These are phyloP conservation scores for Amia ocellicauda DNA, from an alignment of 2,113 vertebrate species.

Conservation along the genomic window DNA sequence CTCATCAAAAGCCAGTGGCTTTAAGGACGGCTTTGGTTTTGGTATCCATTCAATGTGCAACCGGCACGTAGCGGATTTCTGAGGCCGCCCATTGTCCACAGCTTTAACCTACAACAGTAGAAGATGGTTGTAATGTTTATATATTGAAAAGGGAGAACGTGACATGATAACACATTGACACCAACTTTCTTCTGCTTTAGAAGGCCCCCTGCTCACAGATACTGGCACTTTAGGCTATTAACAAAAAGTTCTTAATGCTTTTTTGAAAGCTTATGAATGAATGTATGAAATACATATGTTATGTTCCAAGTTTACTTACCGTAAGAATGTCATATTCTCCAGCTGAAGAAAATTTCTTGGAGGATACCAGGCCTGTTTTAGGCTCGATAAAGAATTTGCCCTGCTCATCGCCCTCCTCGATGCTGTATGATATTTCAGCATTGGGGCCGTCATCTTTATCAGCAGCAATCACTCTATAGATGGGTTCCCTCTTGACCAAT, in stretches of 20 bases:
- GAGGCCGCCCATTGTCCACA: constrained; percentile 94
- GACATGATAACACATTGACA: too few relatives aligned
- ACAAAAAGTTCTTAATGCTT: too few relatives aligned
- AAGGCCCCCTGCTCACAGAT: too few relatives aligned
- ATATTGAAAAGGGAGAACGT: too few relatives aligned
- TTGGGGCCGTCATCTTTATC: constrained; percentile 90
- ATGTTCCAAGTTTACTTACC: constrained; percentile 51
- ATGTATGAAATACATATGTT: too few relatives aligned
- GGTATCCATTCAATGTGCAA: constrained; percentile 95
- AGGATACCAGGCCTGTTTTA: constrained; percentile 91
- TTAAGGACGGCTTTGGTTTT: constrained; percentile 69
- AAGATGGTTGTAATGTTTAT: too few relatives aligned
- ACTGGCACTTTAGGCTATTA: too few relatives aligned
- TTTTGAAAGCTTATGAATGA: too few relatives aligned
- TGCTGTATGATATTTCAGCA: constrained; percentile 94
- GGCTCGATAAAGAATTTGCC: constrained; percentile 96
- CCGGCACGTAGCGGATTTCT: constrained; percentile 87
- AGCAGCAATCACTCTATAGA: constrained; percentile 86
- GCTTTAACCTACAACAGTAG: constrained; percentile 82
- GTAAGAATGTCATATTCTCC: constrained; percentile 95
- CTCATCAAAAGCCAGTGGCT: constrained; percentile 84
- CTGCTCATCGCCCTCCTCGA: constrained; percentile 90
- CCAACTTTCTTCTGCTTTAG: too few relatives aligned
- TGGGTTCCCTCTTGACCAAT: constrained; percentile 70
- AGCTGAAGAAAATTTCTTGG: constrained; percentile 86